Base-by-base conservation (phyloP, 2,113 vertebrate species). In the Xenotilapia caudafasciata region DNA sequence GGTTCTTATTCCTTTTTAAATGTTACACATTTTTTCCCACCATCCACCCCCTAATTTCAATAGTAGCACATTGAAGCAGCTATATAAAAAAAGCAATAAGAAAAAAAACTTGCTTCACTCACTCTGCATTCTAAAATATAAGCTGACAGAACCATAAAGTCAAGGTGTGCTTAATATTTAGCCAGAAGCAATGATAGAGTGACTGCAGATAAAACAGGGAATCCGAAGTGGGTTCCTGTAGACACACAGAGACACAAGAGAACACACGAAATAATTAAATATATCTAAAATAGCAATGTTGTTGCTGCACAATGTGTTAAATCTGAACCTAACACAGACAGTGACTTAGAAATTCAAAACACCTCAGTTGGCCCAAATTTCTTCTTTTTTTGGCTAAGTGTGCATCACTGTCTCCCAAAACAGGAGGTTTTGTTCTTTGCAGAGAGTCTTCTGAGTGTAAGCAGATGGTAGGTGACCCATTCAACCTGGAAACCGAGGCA, bases 251-350 rank as follows among this genome's bases (percentile, higher is more conserved):
- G 49, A 82, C 65, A 85, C 55, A 83, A 1, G 42, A 79, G 17
- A 79, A 19, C 62, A 83, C 53, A 83, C 7, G 5, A 85, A 83
- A 86, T 89, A 88, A 89, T 82, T 10, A 85, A 87, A 90, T 87
- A 79, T 55, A 17, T 65, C 68, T n/a, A 70, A 87, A 90, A 92
- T 88, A 92, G 86, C 79, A 82, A 21, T 13, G 23, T 60, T 83
- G 80, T 86, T 90, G 65, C 60, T 83, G 49, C 83, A 89, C 82
- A 73, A 19, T 62, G 70, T 83, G 55, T 82, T 86, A 90, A 92
- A 89, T 89, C 33, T 79, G 83, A 82, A 75, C 21, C 12, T 26
- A 40, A 83, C 75, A 33, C 56, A 84, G 68, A 87, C 58, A 21
- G 60, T 47, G 15, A 80, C 17, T 83, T 85, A 49, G 33, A 90